phyloP scores from a whole-genome alignment of 2,113 vertebrate genomes.

The Cyprinodon tularosa region DNA sequence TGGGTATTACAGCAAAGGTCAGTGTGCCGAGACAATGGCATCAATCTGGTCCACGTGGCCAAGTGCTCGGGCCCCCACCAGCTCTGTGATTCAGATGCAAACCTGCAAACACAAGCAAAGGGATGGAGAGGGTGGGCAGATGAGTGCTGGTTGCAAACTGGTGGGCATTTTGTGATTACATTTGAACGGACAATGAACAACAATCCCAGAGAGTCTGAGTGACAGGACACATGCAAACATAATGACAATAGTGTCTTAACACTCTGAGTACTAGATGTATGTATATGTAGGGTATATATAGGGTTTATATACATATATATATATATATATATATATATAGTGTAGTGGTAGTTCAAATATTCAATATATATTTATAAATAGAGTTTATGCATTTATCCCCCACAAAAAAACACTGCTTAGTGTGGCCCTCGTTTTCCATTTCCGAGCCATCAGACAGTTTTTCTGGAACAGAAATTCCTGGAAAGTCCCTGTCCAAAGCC shows the following conservation, averaged over 20 bases:
- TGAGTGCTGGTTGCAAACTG: slow-evolving; percentile 31
- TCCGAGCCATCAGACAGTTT: background rate
- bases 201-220: slow-evolving; percentile 11
- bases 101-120: slow-evolving; percentile 64
- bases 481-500: background rate
- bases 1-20: slow-evolving; percentile 99
- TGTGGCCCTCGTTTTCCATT: background rate
- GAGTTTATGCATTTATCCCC: no score
- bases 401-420: background rate
- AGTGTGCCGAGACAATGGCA: slow-evolving; percentile 91
- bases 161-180: slow-evolving; percentile 58
- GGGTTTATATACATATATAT: no score
- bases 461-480: background rate
- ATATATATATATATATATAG: no score
- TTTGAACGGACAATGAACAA: slow-evolving; percentile 45
- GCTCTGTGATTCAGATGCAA: slow-evolving; percentile 69
- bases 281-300: no score
- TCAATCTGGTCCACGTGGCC: slow-evolving; percentile 88
- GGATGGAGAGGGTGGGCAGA: slow-evolving; percentile 47
- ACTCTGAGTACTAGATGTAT: no score
- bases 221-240: slow-evolving; percentile 2
- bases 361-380: no score
- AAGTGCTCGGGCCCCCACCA: slow-evolving; percentile 49
- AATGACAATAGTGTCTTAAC: background rate
- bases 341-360: no score